Base-by-base conservation (phyloP, 2,797 vertebrate genomes). In the Acrossocheilus fasciatus region DNA sequence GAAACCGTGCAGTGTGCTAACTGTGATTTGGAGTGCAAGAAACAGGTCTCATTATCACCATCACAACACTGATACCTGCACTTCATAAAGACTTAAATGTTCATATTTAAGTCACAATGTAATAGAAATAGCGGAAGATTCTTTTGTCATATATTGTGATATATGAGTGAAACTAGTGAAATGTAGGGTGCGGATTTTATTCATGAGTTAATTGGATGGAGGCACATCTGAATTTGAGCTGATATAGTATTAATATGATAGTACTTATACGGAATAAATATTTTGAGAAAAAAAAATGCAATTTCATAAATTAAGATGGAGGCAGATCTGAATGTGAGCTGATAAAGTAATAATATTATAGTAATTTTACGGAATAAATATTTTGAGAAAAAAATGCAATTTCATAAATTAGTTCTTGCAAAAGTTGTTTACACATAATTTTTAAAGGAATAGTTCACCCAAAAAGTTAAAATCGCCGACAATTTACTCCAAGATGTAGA, bases 1-100 rank as follows among this genome's bases (percentile, higher is more conserved):
- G 96, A 97, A 89, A 91, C 92, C 0, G 94, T 93, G 43, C 94
- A 91, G 88, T 97, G 96, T 43, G 95, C 96, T 84, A 97, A 97
- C 93, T 97, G 96, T 1, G 96, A 97, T 91, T 88, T 93, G 82
- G 92, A 93, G 89, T 96, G 95, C 86, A 84, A 92, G 84, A 95
- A 95, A 87, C 95, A 96, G 94, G 97, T 96, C 30, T 66, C 62
- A 47, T 69, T 81, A 26, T 26, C 39, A 69, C 17, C 50, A 26
- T 26, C 57, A 69, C 10, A 69, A 50, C 54, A 77, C 75, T 41
- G 26, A 41, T 64, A 45, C 57, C 26, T 64, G 77, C 57, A 11
- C 57, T 45, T 26, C 41, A 11, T 64, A 9, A 41, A 30, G 2
- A 64, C 36, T 23, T 23, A 14, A 45, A 9, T 11, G 20, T 72